Evolutionary conservation across 1,140 invertebrate species (phyloP).

Genomic region (Delia radicum): DNA sequence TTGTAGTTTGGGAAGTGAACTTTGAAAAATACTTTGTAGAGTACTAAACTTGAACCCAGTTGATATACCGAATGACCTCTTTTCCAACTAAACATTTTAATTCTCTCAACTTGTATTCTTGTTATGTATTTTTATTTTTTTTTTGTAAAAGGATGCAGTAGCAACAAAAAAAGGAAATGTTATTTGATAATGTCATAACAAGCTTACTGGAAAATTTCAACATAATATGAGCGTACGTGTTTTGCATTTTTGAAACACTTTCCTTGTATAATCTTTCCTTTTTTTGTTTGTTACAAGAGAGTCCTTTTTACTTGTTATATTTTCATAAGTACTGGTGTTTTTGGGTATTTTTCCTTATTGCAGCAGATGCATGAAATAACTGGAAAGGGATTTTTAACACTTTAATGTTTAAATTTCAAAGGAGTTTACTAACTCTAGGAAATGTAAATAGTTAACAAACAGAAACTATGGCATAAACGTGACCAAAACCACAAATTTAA

Average conservation of each 20-base stretch:
- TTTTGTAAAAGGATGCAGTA: not conserved
- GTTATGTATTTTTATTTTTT: not conserved
- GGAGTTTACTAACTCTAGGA: too few relatives aligned
- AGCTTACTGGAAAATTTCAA: conserved; percentile 19
- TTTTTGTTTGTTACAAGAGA: not conserved
- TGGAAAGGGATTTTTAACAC: too few relatives aligned
- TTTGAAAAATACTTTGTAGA: too few relatives aligned
- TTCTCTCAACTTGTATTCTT: not conserved
- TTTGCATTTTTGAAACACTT: conserved; percentile 16
- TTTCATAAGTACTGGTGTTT: not conserved
- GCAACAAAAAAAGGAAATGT: not conserved
- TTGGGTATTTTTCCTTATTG: not conserved
- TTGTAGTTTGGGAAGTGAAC: too few relatives aligned
- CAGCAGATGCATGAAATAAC: too few relatives aligned
- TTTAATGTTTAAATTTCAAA: too few relatives aligned
- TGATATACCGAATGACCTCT: too few relatives aligned
- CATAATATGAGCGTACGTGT: conserved; percentile 16
- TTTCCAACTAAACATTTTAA: too few relatives aligned
- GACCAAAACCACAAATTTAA: too few relatives aligned
- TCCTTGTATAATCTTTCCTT: not conserved
- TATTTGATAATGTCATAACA: conserved; percentile 19
- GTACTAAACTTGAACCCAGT: too few relatives aligned
- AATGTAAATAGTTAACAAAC: too few relatives aligned
- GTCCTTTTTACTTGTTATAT: not conserved
- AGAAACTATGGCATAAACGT: too few relatives aligned